Conservation (phyloP, 2,888 invertebrate genomes). For the Dioctria linearis region DNA sequence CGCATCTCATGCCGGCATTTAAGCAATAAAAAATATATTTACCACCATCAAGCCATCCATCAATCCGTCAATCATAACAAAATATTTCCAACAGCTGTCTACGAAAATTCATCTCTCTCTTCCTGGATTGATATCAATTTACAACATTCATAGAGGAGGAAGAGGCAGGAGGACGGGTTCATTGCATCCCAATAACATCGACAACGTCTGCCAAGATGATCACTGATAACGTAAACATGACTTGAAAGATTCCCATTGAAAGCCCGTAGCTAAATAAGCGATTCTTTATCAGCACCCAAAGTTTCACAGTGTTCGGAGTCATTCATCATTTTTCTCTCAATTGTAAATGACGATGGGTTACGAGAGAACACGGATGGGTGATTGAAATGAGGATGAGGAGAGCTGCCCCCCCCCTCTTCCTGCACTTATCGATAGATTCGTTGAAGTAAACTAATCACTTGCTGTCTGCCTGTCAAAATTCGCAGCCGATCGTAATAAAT, state of each 20-base stretch:
- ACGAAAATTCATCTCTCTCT: too few relatives aligned
- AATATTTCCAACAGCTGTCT: too few relatives aligned
- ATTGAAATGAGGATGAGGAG: too few relatives aligned
- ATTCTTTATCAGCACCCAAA: background rate
- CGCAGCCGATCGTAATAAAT: slow-evolving; percentile 39
- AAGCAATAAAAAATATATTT: too few relatives aligned
- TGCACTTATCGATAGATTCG: slow-evolving; percentile 20
- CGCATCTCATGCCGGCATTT: too few relatives aligned
- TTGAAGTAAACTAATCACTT: slow-evolving; percentile 44
- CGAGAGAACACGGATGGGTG: background rate
- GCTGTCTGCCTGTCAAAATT: slow-evolving; percentile 40
- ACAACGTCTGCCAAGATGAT: background rate
- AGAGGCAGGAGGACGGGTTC: too few relatives aligned
- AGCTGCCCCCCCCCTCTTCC: background rate
- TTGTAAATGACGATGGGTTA: background rate
- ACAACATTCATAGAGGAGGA: too few relatives aligned
- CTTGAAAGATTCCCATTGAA: background rate
- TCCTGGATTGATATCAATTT: too few relatives aligned
- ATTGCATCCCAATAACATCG: background rate
- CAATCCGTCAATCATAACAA: too few relatives aligned
- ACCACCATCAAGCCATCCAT: too few relatives aligned
- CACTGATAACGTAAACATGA: background rate
- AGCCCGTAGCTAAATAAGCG: background rate
- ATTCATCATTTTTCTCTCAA: slow-evolving; percentile 45
- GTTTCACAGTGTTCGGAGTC: background rate